A percentile compares a stretch with the other conserved stretches of the same genome.
phyloP scores from a whole-genome alignment of 2,113 vertebrate species.

The Syngnathus scovelli region DNA sequence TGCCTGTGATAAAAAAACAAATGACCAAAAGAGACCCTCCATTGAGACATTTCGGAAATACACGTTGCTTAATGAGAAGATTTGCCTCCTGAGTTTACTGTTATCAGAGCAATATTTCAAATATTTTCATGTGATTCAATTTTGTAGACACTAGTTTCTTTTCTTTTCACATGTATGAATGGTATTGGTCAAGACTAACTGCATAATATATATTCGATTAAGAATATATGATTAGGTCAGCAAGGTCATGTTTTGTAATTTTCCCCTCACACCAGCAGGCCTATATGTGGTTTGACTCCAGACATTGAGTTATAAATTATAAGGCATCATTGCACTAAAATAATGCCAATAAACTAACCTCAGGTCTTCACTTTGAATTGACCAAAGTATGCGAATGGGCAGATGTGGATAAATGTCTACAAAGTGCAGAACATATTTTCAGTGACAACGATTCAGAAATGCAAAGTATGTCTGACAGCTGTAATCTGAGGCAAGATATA shows the following conservation, averaged over 20 bases:
- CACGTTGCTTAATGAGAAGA: not conserved
- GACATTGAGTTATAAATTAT: slow-evolving; percentile 30
- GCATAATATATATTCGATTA: not conserved
- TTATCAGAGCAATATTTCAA: not conserved
- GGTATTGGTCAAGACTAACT: slow-evolving; percentile 31
- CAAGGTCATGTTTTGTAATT: slow-evolving; percentile 34
- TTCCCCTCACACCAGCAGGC: slow-evolving; percentile 32
- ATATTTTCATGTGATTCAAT: not conserved
- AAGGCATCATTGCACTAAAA: slow-evolving; percentile 44
- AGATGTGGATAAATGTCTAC: slow-evolving; percentile 36
- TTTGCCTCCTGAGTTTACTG: not conserved
- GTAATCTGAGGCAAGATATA: slow-evolving; percentile 4
- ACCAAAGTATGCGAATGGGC: slow-evolving; percentile 17
- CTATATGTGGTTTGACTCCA: slow-evolving; percentile 51
- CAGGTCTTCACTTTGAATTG: slow-evolving; percentile 19
- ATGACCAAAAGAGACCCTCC: not conserved
- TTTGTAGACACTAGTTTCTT: not conserved
- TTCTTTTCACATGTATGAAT: slow-evolving; percentile 33
- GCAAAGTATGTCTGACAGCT: slow-evolving; percentile 20
- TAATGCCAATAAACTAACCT: slow-evolving; percentile 32
- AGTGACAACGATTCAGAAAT: slow-evolving; percentile 19
- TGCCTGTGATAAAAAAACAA: not conserved
- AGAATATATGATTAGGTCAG: slow-evolving; percentile 16
- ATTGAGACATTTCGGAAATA: not conserved
- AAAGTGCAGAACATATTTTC: slow-evolving; percentile 34